Evolutionary conservation across 2,113 vertebrate species (phyloP).

Genomic region (Mastomys coucha): DNA sequence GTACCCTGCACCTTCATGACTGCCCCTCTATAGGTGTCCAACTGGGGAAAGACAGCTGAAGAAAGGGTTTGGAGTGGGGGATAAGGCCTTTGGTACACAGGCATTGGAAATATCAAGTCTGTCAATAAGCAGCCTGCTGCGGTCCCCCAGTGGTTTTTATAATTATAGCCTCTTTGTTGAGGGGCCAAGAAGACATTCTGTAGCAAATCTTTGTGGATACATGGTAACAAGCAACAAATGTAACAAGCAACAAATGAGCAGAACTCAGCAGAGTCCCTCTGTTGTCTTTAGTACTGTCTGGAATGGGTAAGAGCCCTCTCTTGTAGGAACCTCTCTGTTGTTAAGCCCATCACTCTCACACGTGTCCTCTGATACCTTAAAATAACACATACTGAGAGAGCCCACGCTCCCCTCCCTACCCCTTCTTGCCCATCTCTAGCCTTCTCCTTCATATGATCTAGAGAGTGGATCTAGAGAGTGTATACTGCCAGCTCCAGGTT

Average conservation of each 20-base stretch:
- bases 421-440: fast-evolving
- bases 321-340: not conserved
- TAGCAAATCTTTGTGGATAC: not conserved
- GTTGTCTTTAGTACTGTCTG: not conserved
- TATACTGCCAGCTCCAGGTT: too few species aligned
- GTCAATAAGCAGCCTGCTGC: not conserved
- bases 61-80: not conserved
- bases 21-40: not conserved
- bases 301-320: not conserved
- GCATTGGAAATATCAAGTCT: not conserved
- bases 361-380: too few species aligned
- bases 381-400: fast-evolving
- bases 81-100: not conserved
- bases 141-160: not conserved
- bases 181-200: not conserved
- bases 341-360: too few species aligned
- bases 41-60: not conserved
- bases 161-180: not conserved
- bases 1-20: too few species aligned
- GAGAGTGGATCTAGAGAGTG: too few species aligned
- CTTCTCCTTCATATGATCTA: not conserved
- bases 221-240: too few species aligned
- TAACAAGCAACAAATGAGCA: too few species aligned
- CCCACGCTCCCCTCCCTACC: not conserved
- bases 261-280: not conserved